Evolutionary conservation across 2,888 invertebrate genomes (phyloP).

Genomic region (Colostygia pectinataria): DNA sequence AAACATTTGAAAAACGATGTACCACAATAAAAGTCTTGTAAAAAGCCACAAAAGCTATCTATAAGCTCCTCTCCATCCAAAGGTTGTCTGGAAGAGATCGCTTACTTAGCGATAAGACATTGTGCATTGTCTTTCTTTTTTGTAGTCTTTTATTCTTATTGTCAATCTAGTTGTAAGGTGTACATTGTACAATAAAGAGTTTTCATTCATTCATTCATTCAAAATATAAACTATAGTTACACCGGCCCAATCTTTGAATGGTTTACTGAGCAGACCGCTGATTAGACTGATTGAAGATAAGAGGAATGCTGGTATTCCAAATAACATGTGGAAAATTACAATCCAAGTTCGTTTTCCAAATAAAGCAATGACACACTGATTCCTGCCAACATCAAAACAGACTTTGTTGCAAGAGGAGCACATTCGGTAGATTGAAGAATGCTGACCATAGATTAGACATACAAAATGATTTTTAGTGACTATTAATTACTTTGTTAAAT

Average conservation of each 20-base stretch:
- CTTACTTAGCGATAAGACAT: no score
- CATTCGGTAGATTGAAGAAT: no score
- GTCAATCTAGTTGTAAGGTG: no score
- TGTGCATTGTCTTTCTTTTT: no score
- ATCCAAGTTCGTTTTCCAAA: constrained; percentile 16
- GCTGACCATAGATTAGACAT: no score
- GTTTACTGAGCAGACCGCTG: constrained; percentile 37
- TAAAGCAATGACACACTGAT: constrained; percentile 34
- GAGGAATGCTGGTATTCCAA: constrained; percentile 52
- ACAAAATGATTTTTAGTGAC: no score
- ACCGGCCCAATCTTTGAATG: constrained; percentile 45
- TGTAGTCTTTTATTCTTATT: no score
- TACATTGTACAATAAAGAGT: no score
- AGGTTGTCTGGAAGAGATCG: no score
- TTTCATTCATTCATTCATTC: no score
- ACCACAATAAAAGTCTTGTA: constrained; percentile 45
- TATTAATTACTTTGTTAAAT: background rate
- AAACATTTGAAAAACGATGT: constrained; percentile 48
- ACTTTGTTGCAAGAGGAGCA: no score
- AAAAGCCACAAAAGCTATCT: constrained; percentile 45
- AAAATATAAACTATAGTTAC: constrained; percentile 35
- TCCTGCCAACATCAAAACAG: constrained; percentile 37
- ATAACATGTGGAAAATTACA: constrained; percentile 41
- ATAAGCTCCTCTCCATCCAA: no score
- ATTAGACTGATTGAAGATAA: constrained; percentile 48